Conservation (phyloP, 2,113 vertebrate genomes). For the Euleptes europaea region DNA sequence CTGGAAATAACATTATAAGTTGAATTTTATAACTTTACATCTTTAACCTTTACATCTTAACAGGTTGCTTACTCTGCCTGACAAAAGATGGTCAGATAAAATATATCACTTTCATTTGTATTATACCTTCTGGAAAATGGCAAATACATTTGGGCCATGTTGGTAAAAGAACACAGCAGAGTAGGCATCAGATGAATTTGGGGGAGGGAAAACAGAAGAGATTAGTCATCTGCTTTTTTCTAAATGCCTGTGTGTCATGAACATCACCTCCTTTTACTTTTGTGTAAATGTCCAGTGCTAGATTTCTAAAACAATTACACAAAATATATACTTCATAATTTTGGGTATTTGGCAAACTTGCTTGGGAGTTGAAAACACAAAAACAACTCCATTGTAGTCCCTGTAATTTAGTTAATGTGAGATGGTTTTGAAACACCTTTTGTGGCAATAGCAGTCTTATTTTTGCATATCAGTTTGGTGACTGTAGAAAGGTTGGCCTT, state of each 20-base stretch:
- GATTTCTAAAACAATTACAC: background rate
- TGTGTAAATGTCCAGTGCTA: background rate
- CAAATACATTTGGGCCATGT: background rate
- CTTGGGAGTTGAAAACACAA: background rate
- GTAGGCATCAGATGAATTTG: background rate
- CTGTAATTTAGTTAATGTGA: background rate
- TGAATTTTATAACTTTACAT: background rate
- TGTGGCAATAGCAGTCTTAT: background rate
- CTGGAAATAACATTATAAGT: background rate
- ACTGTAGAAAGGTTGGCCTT: no score
- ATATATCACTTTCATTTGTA: background rate
- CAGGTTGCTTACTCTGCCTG: background rate
- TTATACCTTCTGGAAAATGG: slow-evolving; percentile 11
- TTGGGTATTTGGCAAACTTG: background rate
- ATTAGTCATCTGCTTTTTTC: background rate
- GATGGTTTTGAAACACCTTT: background rate
- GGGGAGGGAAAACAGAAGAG: background rate
- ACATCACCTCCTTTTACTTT: background rate
- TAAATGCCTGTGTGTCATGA: background rate
- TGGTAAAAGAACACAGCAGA: background rate
- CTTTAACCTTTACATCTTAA: slow-evolving; percentile 13
- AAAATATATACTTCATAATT: background rate
- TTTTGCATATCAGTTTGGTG: background rate
- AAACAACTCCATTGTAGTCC: background rate
- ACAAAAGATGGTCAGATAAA: background rate